Evolutionary conservation across 2,113 vertebrate species (phyloP).

Genomic region (Ceyx cyanopectus): DNA sequence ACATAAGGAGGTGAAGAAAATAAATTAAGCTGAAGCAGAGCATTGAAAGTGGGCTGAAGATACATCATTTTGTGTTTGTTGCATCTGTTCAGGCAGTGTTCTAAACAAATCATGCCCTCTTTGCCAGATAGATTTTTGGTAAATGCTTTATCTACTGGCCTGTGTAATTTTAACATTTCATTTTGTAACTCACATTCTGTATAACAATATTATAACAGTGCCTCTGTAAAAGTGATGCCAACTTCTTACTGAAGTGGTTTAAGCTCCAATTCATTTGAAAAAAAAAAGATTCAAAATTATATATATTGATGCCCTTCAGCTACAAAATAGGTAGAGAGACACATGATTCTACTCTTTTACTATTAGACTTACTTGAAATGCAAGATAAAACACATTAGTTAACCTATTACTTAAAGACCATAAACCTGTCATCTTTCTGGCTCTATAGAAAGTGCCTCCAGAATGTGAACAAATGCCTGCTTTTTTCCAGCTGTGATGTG

Average conservation of each 20-base stretch:
- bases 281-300: constrained; percentile 16
- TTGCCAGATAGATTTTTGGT: not conserved
- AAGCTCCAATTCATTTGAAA: constrained; percentile 43
- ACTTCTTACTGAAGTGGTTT: constrained; percentile 9
- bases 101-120: not conserved
- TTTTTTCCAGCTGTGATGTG: constrained; percentile 63
- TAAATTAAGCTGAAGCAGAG: constrained; percentile 35
- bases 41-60: not conserved
- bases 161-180: constrained; percentile 53
- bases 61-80: not conserved
- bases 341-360: constrained; percentile 15
- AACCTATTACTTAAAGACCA: constrained; percentile 44
- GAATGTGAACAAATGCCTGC: constrained; percentile 51
- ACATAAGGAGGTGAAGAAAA: not conserved
- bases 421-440: constrained; percentile 50
- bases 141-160: not conserved
- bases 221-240: constrained; percentile 10
- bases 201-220: not conserved
- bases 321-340: constrained; percentile 18
- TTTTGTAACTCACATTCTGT: constrained; percentile 7
- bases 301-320: constrained; percentile 36
- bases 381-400: constrained; percentile 47
- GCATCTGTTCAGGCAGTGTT: not conserved
- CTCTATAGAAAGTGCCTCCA: constrained; percentile 16
- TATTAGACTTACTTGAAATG: constrained; percentile 53